Evolutionary conservation across 35 echinoderm and acorn worm species (phyloP).

Genomic region (Chiridota heheva): DNA sequence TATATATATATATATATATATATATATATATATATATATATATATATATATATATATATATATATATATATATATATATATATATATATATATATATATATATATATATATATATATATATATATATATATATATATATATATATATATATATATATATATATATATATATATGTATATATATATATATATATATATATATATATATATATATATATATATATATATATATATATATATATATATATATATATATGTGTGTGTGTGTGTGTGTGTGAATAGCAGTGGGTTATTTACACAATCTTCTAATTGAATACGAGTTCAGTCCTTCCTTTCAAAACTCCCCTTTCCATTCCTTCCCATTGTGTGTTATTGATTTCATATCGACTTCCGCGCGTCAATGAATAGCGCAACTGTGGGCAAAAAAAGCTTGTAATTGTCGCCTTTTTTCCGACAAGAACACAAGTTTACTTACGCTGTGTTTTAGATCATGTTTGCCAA

Average conservation of each 20-base stretch:
- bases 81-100: neutral
- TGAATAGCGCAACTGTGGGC: too few species aligned
- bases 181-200: neutral
- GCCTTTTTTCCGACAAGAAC: too few species aligned
- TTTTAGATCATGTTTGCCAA: too few species aligned
- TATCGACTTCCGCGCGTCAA: too few species aligned
- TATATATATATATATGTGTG: neutral
- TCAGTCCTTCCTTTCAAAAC: too few species aligned
- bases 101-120: neutral
- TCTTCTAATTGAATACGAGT: neutral
- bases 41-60: too few species aligned
- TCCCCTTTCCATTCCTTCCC: too few species aligned
- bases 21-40: too few species aligned
- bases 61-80: neutral
- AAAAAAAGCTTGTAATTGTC: too few species aligned
- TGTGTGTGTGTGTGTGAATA: constrained; percentile 4
- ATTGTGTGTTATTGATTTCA: too few species aligned
- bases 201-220: neutral
- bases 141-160: neutral
- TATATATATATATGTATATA: neutral
- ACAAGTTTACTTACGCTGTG: too few species aligned
- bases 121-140: neutral
- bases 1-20: too few species aligned
- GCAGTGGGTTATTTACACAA: neutral
- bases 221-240: neutral